phyloP scores from a whole-genome alignment of 2,113 vertebrate species.

The Phrynocephalus versicolor region DNA sequence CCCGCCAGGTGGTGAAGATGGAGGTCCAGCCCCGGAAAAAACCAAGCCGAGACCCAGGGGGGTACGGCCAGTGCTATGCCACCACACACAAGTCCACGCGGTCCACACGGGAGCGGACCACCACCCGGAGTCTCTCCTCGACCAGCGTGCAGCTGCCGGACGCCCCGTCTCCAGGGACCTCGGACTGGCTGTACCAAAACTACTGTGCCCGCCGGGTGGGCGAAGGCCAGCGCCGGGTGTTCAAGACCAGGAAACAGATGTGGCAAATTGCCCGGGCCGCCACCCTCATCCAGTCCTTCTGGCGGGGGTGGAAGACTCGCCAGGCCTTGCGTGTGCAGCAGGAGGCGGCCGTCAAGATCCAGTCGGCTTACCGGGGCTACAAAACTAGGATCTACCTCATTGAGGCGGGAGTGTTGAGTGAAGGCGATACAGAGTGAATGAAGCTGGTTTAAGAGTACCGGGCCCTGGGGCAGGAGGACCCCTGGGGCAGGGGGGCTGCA shows the following conservation, averaged over 20 bases:
- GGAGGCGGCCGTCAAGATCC: background rate
- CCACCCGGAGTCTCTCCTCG: background rate
- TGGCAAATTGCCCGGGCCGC: background rate
- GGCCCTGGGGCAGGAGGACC: background rate
- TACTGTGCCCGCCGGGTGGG: background rate
- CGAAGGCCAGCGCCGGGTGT: constrained; percentile 2
- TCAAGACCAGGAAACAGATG: constrained; percentile 31
- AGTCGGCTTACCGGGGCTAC: constrained; percentile 29
- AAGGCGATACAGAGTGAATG: background rate
- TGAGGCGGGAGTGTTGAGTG: background rate
- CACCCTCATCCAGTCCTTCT: constrained; percentile 36
- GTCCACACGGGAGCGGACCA: background rate
- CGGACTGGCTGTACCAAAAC: background rate
- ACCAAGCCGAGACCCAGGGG: background rate
- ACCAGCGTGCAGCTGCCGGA: background rate
- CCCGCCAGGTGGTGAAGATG: background rate
- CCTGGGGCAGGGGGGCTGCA: no score
- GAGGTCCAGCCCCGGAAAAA: background rate
- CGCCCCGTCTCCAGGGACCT: background rate
- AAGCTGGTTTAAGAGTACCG: rapidly evolving
- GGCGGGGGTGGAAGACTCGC: constrained; percentile 25
- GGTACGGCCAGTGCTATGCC: background rate
- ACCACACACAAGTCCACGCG: rapidly evolving
- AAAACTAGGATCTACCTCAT: constrained; percentile 15
- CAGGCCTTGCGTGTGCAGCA: background rate